Conservation (phyloP, 1,140 invertebrate species). For the Drosophila takahashii region DNA sequence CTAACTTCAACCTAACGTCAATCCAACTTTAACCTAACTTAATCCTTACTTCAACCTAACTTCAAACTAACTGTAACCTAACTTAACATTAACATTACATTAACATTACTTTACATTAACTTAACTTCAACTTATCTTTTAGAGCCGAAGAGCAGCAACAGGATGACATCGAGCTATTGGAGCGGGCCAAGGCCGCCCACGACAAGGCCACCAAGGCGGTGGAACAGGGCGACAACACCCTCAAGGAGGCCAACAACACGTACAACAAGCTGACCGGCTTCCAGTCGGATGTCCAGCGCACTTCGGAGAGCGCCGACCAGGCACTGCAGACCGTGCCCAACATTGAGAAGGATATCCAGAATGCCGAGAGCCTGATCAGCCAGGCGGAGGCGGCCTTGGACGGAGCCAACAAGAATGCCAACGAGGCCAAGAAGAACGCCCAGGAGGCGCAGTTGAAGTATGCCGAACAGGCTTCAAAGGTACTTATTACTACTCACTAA, state of each 20-base stretch:
- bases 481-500: constrained; percentile 71
- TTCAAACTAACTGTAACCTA: no score
- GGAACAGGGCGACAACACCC: constrained; percentile 92
- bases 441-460: constrained; percentile 90
- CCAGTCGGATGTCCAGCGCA: constrained; percentile 94
- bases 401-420: constrained; percentile 92
- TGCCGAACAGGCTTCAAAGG: constrained; percentile 90
- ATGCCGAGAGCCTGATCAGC: constrained; percentile 86
- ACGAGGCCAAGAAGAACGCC: constrained; percentile 90
- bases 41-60: no score
- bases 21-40: no score
- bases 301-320: constrained; percentile 89
- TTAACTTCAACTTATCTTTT: not conserved
- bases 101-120: no score
- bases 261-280: constrained; percentile 92
- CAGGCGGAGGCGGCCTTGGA: constrained; percentile 88
- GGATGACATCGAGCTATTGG: constrained; percentile 86
- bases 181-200: constrained; percentile 89
- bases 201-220: constrained; percentile 92
- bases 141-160: constrained; percentile 81
- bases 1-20: no score
- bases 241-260: constrained; percentile 94
- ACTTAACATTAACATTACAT: no score
- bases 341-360: constrained; percentile 88
- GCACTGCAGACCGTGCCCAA: constrained; percentile 91